Percentiles rank a stretch among this genome's conserved stretches.
These are phyloP conservation scores for Cydia strobilella DNA, from an alignment of 1,140 invertebrate species.

Conservation along the genomic window DNA sequence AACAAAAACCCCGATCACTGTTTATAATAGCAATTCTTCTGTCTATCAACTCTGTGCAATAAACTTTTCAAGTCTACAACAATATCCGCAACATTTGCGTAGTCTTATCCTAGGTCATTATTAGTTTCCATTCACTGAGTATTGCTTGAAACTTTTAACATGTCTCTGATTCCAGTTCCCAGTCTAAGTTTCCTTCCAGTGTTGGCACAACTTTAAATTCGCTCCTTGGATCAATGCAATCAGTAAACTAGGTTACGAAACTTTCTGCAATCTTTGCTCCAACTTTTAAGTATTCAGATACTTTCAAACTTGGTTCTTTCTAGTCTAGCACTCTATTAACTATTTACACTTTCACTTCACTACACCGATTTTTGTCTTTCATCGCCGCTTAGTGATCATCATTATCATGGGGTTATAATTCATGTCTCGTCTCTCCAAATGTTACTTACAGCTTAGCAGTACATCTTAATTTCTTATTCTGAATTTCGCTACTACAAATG, in stretches of 20 bases:
- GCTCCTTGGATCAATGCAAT: neutral
- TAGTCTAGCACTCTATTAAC: neutral
- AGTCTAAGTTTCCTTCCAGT: neutral
- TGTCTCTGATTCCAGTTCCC: neutral
- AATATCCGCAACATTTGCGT: constrained; percentile 28
- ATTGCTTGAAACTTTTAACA: constrained; percentile 13
- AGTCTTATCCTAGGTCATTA: constrained; percentile 13
- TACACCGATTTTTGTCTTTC: constrained; percentile 7
- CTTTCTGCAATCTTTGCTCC: neutral
- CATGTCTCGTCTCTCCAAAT: no score
- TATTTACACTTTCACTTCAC: constrained; percentile 19
- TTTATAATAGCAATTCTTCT: no score
- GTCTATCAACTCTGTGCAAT: neutral
- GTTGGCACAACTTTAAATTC: constrained; percentile 26
- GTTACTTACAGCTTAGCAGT: no score
- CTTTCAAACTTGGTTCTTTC: neutral
- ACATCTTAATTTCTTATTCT: no score
- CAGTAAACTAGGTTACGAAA: constrained; percentile 23
- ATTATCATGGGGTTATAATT: no score
- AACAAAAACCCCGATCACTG: no score
- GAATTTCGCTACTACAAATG: no score
- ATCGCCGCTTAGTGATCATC: neutral
- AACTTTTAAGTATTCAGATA: constrained; percentile 19
- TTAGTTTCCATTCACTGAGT: constrained; percentile 2
- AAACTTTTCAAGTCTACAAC: constrained; percentile 33